Conservation (phyloP, 2,113 vertebrate species). For the Poicephalus meyeri region DNA sequence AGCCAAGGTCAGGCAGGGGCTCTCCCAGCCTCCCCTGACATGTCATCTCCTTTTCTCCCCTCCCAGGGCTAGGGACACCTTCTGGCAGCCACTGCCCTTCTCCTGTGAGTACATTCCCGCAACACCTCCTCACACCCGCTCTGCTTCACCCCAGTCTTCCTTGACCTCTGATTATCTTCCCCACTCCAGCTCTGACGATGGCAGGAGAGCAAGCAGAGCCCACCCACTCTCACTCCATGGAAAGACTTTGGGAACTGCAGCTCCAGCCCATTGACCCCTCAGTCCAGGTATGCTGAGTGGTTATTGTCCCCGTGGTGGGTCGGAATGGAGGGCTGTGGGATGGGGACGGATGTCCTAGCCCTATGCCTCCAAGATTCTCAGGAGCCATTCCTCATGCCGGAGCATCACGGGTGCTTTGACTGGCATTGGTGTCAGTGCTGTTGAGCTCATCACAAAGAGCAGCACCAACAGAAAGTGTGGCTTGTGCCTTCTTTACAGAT, state of each 20-base stretch:
- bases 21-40: not conserved
- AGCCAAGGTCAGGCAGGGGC: not conserved
- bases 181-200: not conserved
- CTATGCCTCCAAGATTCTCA: not conserved
- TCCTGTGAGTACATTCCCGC: conserved; percentile 34
- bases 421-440: fast-evolving
- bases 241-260: not conserved
- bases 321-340: fast-evolving
- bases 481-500: conserved; percentile 11
- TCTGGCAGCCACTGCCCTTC: conserved; percentile 25
- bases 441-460: fast-evolving
- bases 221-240: not conserved
- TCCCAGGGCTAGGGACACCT: conserved; percentile 7
- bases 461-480: fast-evolving
- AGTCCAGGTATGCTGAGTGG: not conserved
- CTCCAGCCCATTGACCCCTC: conserved; percentile 16
- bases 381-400: fast-evolving
- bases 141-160: not conserved
- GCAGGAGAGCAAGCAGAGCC: not conserved
- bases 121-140: not conserved
- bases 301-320: not conserved
- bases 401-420: not conserved
- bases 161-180: not conserved
- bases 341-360: not conserved
- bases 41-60: not conserved